These are phyloP conservation scores for Artibeus lituratus DNA, from an alignment of 2,797 vertebrate species.

Conservation along the genomic window DNA sequence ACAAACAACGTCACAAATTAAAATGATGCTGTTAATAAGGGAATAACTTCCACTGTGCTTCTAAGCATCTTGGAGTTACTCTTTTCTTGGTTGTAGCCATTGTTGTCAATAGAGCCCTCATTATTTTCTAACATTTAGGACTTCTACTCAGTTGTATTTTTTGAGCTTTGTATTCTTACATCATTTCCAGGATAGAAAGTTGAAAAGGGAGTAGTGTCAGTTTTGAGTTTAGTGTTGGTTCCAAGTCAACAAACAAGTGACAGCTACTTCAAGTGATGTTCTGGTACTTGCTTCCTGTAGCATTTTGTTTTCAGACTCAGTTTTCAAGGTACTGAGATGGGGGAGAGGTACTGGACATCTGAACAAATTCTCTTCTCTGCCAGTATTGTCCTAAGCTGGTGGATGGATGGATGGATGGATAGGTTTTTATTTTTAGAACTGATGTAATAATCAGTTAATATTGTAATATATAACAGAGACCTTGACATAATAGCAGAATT, in stretches of 20 bases:
- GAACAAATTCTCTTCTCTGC: not conserved
- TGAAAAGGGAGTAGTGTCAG: not conserved
- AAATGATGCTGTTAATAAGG: not conserved
- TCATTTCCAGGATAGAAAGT: slow-evolving; percentile 10
- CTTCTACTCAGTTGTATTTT: not conserved
- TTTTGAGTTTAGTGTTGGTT: slow-evolving; percentile 10
- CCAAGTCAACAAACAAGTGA: not conserved
- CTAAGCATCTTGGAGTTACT: not conserved
- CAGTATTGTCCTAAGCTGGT: not conserved
- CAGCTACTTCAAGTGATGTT: not conserved
- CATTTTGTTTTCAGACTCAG: slow-evolving; percentile 22
- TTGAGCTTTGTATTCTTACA: not conserved
- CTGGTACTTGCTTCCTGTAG: not conserved
- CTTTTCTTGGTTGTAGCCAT: not conserved
- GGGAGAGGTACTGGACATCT: not conserved
- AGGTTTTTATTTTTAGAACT: not conserved
- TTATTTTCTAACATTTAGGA: not conserved
- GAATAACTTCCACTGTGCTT: not conserved
- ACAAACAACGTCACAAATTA: not conserved
- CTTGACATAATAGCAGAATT: not conserved
- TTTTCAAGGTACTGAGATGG: not conserved
- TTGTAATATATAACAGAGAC: not conserved
- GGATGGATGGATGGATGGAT: no score
- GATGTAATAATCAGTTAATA: not conserved
- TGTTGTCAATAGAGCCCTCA: not conserved